Conservation (phyloP, 2,797 vertebrate species). For the Xerus rutilus region DNA sequence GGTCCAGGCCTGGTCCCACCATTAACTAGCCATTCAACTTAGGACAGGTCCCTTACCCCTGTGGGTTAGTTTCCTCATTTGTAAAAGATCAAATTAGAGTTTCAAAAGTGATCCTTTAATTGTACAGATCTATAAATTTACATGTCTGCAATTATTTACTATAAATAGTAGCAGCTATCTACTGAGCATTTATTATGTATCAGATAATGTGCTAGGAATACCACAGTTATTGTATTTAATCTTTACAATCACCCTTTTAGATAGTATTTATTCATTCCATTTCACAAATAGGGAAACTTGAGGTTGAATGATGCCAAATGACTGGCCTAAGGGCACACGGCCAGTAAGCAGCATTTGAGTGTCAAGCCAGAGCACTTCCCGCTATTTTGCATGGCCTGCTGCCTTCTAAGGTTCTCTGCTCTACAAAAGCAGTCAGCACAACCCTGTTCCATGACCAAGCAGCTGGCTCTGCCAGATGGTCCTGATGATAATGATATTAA, state of each 20-base stretch:
- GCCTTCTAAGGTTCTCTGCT: background rate
- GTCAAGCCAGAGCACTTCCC: background rate
- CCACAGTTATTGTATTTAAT: background rate
- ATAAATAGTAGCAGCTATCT: background rate
- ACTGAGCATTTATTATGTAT: background rate
- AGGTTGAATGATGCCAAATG: background rate
- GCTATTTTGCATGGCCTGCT: background rate
- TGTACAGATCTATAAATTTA: background rate
- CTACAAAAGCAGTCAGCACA: background rate
- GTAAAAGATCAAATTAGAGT: background rate
- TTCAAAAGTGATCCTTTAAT: slow-evolving; percentile 4
- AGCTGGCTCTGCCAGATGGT: background rate
- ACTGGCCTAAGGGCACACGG: background rate
- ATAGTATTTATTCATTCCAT: background rate
- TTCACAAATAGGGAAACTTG: background rate
- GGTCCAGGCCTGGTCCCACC: background rate
- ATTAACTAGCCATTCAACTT: background rate
- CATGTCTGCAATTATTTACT: background rate
- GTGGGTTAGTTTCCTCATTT: background rate
- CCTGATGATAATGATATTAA: background rate
- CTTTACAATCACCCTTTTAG: background rate
- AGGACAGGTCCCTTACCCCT: background rate
- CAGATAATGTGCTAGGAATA: background rate
- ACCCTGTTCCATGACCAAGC: background rate
- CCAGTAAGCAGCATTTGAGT: background rate